Base-by-base conservation (phyloP, 1,140 invertebrate genomes). In the Batillaria attramentaria region DNA sequence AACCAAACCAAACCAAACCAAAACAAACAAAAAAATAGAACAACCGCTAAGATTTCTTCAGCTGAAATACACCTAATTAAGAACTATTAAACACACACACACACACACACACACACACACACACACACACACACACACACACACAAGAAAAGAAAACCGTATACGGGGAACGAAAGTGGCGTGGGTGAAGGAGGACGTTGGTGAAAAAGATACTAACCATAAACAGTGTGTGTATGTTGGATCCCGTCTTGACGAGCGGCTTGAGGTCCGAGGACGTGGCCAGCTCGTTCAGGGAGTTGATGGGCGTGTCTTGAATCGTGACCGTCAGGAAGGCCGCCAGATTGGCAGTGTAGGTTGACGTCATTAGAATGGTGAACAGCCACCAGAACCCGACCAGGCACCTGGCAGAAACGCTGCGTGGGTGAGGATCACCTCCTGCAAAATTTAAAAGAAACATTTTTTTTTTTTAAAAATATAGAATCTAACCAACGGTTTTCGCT, bases 191-290 rank as follows among this genome's bases (percentile, higher is more conserved):
- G 13, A 62, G 57, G 31, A 28, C 20, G 57, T n/a, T 18, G 6
- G 57, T n/a, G 57, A 62, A 6, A 62, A 28, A 62, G 13, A 62
- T 18, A 43, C 72, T 50, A 28, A 84, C 84, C 81, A 95, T 94
- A 90, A 98, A 98, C 91, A 98, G 97, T 83, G 96, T 95, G 93
- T 94, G 95, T 3, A 97, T 97, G 20, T 97, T 91, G 0, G 96
- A 97, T 24, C 97, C 97, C 85, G 97, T 97, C 90, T 97, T 95
- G 3, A 99, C 97, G 92, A 98, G 97, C 3, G 95, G 97, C 92
- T 98, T 78, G 42, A 84, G 74, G 24, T 78, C 73, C 35, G 68
- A 77, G 54, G 78, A 77, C 33, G 28, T 37, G 2, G 80, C 78
- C 37, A 85, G 76, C 24, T 85, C 80, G 24, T 41, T 65, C 1